These are phyloP conservation scores for Mormyrops attenuatus DNA, from an alignment of 2,797 vertebrate species.

Conservation along the genomic window DNA sequence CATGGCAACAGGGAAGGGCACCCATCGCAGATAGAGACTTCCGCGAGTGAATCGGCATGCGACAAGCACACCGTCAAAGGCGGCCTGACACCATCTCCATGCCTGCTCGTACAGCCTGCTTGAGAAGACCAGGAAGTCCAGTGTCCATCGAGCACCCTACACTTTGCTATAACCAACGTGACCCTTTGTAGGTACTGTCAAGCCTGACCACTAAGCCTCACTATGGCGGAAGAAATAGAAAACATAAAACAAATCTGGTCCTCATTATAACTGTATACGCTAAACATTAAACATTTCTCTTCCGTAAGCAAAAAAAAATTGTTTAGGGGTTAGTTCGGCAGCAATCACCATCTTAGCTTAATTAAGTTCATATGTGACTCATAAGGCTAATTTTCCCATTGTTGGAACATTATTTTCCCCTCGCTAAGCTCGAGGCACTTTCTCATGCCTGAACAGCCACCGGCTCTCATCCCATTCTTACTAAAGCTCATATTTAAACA, in stretches of 20 bases:
- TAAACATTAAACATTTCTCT: conserved; percentile 13
- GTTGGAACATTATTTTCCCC: not conserved
- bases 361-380: conserved; percentile 24
- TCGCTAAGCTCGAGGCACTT: conserved; percentile 14
- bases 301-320: conserved; percentile 10
- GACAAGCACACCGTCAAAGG: not conserved
- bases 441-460: not conserved
- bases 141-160: not conserved
- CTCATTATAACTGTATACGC: conserved; percentile 21
- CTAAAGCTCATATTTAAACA: not conserved
- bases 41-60: not conserved
- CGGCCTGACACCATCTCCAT: not conserved
- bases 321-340: conserved; percentile 18
- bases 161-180: not conserved
- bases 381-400: conserved; percentile 12
- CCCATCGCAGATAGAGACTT: not conserved
- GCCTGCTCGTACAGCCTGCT: not conserved
- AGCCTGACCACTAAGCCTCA: not conserved
- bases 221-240: not conserved
- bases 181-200: not conserved
- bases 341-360: conserved; percentile 10
- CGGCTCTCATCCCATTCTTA: not conserved
- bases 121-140: not conserved
- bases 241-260: conserved; percentile 21
- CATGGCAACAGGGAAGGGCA: conserved; percentile 43